Percentiles rank a stretch among this genome's conserved stretches.
Conservation (phyloP, 2,113 vertebrate species). For the Tragelaphus buxtoni region DNA sequence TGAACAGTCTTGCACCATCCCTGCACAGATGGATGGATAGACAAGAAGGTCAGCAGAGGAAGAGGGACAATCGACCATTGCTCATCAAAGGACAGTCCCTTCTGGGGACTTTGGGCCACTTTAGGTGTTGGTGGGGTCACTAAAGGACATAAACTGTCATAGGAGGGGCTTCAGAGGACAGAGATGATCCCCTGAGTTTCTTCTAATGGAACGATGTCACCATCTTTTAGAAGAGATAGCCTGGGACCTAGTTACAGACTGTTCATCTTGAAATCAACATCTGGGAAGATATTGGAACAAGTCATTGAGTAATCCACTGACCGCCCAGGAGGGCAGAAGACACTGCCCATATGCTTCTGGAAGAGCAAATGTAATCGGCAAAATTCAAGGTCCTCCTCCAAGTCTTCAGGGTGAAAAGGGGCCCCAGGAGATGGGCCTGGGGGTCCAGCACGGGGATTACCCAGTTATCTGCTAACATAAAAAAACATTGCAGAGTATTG, state of each 20-base stretch:
- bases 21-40: not conserved
- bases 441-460: no score
- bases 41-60: not conserved
- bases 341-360: not conserved
- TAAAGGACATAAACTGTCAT: no score
- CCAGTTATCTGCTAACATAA: no score
- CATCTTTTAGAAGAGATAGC: not conserved
- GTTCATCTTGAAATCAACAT: not conserved
- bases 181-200: no score
- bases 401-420: not conserved
- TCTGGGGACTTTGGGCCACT: not conserved
- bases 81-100: not conserved
- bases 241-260: not conserved
- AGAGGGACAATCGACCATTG: not conserved
- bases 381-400: not conserved
- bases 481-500: accelerated
- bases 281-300: not conserved
- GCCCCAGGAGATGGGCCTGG: not conserved
- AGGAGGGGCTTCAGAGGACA: not conserved
- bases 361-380: not conserved
- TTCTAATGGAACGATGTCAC: no score
- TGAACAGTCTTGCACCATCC: no score
- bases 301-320: not conserved
- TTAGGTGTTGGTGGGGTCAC: not conserved
- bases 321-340: not conserved